Evolutionary conservation across 2,113 vertebrate species (phyloP), one percentile per base, ranked within the genome.

Genomic region (Syrrhaptes paradoxus): DNA sequence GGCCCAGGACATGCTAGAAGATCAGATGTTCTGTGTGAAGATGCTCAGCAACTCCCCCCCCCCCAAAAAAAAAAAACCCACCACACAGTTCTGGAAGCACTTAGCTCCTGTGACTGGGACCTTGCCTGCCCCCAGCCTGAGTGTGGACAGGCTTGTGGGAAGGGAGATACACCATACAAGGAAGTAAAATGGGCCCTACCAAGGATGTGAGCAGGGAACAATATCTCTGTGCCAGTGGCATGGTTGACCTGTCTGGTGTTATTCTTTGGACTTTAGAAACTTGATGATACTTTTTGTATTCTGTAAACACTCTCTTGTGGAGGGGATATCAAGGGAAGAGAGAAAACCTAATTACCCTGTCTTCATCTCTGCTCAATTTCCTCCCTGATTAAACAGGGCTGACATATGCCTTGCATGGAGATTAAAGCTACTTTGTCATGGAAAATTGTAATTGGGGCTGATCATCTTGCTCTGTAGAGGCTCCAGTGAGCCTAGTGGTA

Each of bases 331-430:
- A 68, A 65, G 52, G 48, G 21, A 21, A 87, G 61, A 68, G 10
- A 85, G 52, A 89, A 82, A 41, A 66, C 32, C 54, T 93, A 78
- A 92, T 92, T 73, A 61, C 20, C 32, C 38, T 48, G 36, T 62
- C 59, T 97, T 95, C 17, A 6, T 66, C 55, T 87, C 70, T 86
- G 45, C 65, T 81, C 76, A 36, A 2, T 94, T 95, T 97, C 52
- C 49, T 87, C 22, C 11, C 73, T 75, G 70, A 68, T 84, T 92
- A 78, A 87, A 78, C 19, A 89, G 52, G 43, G 45, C 72, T 89
- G 93, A 81, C 41, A 73, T 34, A 81, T 54, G 22, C 24, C 16
- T 92, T 87, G 49, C 45, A 48, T 78, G 52, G 70, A 90, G 62
- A 87, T 81, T 87, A 81, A 87, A 95, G 34, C 49, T 72, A 57